Conservation (phyloP, 2,797 vertebrate species). For the Poliocrania exsul region DNA sequence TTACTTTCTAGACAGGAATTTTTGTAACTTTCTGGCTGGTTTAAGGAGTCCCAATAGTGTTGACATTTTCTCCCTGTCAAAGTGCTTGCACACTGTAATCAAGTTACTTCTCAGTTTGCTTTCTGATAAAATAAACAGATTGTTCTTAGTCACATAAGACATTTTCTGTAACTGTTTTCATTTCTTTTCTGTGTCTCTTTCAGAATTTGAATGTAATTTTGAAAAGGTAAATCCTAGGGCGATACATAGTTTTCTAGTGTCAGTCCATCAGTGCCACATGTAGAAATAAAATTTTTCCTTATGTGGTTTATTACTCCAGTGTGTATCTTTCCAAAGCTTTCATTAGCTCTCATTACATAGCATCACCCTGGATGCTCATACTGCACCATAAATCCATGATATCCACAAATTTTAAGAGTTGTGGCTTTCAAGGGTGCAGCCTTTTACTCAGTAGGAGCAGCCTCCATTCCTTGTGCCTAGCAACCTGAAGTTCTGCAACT, state of each 20-base stretch:
- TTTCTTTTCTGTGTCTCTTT: not conserved
- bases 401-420: not conserved
- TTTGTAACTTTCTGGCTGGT: not conserved
- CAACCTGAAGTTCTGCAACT: not conserved
- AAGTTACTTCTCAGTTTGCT: not conserved
- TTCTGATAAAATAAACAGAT: conserved; percentile 9
- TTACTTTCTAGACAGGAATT: not conserved
- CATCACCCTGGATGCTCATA: not conserved
- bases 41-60: not conserved
- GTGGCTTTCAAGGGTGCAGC: not conserved
- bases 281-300: not conserved
- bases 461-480: not conserved
- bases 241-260: not conserved
- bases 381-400: not conserved
- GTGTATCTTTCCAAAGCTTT: not conserved
- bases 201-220: not conserved
- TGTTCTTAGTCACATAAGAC: not conserved
- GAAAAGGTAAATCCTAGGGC: not conserved
- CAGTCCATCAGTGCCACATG: not conserved
- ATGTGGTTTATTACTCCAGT: not conserved
- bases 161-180: not conserved
- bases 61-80: not conserved
- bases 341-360: not conserved
- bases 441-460: not conserved
- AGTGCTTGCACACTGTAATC: not conserved